Evolutionary conservation across 30 jellyfish, hydroid and myxozoan genomes (phyloP).

Genomic region (Sanderia malayensis): DNA sequence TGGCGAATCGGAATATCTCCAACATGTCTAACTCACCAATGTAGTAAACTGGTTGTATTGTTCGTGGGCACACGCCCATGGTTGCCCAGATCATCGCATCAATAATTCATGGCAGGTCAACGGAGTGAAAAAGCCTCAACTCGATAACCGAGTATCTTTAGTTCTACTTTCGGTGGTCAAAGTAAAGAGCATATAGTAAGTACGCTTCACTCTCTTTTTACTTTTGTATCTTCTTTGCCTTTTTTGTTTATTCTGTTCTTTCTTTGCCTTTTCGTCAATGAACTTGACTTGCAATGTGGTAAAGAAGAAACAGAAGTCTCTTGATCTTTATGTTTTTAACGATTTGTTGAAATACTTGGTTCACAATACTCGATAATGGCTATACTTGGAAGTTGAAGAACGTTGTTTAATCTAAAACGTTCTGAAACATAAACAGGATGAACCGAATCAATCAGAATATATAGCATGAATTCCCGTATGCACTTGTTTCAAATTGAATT

Average conservation of each 20-base stretch:
- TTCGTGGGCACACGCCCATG: conserved; percentile 52
- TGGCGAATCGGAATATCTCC: conserved; percentile 37
- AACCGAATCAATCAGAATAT: too few relatives aligned
- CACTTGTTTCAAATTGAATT: too few relatives aligned
- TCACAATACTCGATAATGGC: too few relatives aligned
- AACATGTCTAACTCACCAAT: conserved; percentile 38
- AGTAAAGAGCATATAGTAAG: conserved; percentile 10
- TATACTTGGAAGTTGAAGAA: too few relatives aligned
- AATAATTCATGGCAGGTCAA: conserved; percentile 40
- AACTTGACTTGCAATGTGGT: too few relatives aligned
- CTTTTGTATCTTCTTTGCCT: neutral
- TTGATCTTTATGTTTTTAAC: too few relatives aligned
- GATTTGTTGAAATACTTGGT: too few relatives aligned
- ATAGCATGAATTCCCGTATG: too few relatives aligned
- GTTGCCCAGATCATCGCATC: conserved; percentile 64
- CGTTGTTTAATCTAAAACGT: too few relatives aligned
- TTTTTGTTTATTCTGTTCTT: neutral
- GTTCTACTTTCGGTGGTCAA: conserved; percentile 71
- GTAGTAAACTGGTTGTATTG: conserved; percentile 44
- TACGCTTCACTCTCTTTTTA: neutral
- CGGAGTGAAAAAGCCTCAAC: conserved; percentile 32
- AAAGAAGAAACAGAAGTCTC: too few relatives aligned
- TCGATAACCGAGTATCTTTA: conserved; percentile 37
- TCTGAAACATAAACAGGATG: too few relatives aligned
- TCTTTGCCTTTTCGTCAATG: too few relatives aligned